Base-by-base conservation (phyloP, 2,113 vertebrate genomes). In the Chlamydotis undulata region DNA sequence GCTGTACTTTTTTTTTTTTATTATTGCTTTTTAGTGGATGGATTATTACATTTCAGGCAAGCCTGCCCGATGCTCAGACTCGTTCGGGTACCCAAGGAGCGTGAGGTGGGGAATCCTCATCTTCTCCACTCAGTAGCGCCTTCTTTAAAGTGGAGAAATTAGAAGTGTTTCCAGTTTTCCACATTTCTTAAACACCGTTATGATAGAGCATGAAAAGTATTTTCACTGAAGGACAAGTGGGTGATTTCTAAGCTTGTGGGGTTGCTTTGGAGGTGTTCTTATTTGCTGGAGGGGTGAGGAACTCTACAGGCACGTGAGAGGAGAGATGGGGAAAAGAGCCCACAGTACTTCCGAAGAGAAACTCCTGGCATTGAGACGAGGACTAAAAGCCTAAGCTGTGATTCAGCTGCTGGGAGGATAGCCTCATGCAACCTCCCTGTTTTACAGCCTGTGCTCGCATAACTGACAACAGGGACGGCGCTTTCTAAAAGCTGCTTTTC, bases 361-460 rank as follows among this genome's bases (percentile, higher is more conserved):
- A 63, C 43, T 67, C 53, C n/a, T 76, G 69, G 83, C 69, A 45
- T 3, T 9, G 15, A 53, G 53, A 93, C 49, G 93, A 90, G 65
- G 75, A 89, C 88, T 82, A 81, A 75, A 87, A 83, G 60, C 47
- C 50, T 39, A 71, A 83, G 33, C 64, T 84, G 65, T 64, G 91
- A 84, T 84, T 82, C 63, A 93, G 45, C 49, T 68, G 88, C 56
- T 91, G 76, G 52, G 64, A 90, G 60, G 77, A 50, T 29, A 73
- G 49, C 56, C 45, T 52, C 57, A 29, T 4, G 39, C 29, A 79
- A n/a, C 26, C 65, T 79, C 79, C 70, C 55, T 53, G 31, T n/a
- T 84, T 31, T 19, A 82, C 33, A 75, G 64, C 77, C 61, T 61
- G 69, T 0, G 0, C 77, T 94, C 28, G 2, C 0, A 0, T 31